These are phyloP conservation scores for Holacanthella duospinosa DNA, from an alignment of 2,888 invertebrate species.

Conservation along the genomic window DNA sequence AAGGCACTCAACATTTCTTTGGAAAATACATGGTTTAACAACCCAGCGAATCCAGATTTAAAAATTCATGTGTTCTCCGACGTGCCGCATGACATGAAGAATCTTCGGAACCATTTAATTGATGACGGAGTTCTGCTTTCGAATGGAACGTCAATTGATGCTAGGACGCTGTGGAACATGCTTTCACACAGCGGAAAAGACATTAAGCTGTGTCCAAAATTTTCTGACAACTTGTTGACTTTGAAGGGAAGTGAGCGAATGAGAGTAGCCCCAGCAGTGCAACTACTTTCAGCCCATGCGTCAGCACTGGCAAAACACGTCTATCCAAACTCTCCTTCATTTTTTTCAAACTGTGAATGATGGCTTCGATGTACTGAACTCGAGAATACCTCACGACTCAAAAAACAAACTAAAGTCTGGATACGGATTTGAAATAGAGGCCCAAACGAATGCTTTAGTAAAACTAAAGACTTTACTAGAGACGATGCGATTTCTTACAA, in stretches of 20 bases:
- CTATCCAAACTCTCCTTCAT: constrained; percentile 1
- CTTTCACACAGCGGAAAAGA: constrained; percentile 1
- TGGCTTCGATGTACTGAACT: constrained; percentile 21
- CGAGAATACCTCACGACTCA: constrained; percentile 8
- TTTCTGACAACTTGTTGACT: constrained; percentile 4
- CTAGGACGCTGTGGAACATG: constrained; percentile 8
- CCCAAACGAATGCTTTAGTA: background rate
- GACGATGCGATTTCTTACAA: constrained; percentile 3
- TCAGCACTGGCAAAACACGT: constrained; percentile 10
- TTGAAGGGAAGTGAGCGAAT: constrained; percentile 17
- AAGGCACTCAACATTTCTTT: constrained; percentile 15
- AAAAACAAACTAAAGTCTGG: constrained; percentile 6
- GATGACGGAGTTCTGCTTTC: constrained; percentile 22
- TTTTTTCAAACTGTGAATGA: constrained; percentile 18
- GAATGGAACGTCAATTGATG: constrained; percentile 11
- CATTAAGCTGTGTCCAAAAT: constrained; percentile 12
- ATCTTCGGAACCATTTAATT: constrained; percentile 24
- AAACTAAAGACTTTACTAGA: background rate
- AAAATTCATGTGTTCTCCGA: constrained; percentile 27
- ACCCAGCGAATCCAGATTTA: constrained; percentile 10
- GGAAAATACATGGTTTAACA: constrained; percentile 7
- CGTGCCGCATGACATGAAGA: constrained; percentile 25
- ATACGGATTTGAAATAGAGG: constrained; percentile 3
- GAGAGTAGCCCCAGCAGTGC: constrained; percentile 17
- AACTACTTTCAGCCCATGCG: constrained; percentile 15